Percentiles rank a stretch among this genome's conserved stretches.
phyloP scores from a whole-genome alignment of 1,140 invertebrate species.

The Bombus ignitus region DNA sequence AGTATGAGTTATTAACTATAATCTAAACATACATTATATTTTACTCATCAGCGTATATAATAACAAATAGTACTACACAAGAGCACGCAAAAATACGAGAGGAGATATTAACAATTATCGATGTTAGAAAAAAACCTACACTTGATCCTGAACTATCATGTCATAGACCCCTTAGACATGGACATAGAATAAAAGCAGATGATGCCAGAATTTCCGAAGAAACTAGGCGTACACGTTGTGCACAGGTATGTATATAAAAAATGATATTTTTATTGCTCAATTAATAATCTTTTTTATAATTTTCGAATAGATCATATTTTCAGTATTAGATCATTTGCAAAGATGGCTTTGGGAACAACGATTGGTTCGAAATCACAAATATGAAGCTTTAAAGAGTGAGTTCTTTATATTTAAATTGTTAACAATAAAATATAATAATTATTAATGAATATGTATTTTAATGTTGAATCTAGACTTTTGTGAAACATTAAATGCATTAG shows the following conservation, averaged over 20 bases:
- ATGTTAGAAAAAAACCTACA: slow-evolving; percentile 64
- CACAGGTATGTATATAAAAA: slow-evolving; percentile 65
- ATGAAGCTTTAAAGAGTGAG: slow-evolving; percentile 69
- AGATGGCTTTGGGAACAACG: slow-evolving; percentile 88
- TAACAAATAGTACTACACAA: slow-evolving; percentile 66
- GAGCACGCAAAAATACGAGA: slow-evolving; percentile 70
- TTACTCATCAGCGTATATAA: slow-evolving; percentile 69
- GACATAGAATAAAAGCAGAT: slow-evolving; percentile 60
- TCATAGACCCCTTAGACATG: slow-evolving; percentile 70
- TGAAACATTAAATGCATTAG: slow-evolving; percentile 85
- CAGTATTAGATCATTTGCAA: slow-evolving; percentile 88
- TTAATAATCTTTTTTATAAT: slow-evolving; percentile 34
- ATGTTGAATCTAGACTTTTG: slow-evolving; percentile 81
- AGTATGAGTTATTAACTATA: slow-evolving; percentile 22
- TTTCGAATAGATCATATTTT: slow-evolving; percentile 84
- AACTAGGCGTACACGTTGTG: slow-evolving; percentile 77
- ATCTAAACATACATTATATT: slow-evolving; percentile 14
- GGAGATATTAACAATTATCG: slow-evolving; percentile 79
- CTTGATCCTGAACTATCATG: slow-evolving; percentile 74
- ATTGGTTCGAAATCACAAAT: slow-evolving; percentile 75
- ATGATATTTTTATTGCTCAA: neutral
- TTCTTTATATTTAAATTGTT: neutral
- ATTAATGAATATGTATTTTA: neutral
- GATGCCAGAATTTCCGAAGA: slow-evolving; percentile 77
- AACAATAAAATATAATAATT: neutral